A percentile compares a stretch with the other conserved stretches of the same genome.
These are phyloP conservation scores for Ferdinandea cuprea DNA, from an alignment of 2,888 invertebrate genomes.

Conservation along the genomic window DNA sequence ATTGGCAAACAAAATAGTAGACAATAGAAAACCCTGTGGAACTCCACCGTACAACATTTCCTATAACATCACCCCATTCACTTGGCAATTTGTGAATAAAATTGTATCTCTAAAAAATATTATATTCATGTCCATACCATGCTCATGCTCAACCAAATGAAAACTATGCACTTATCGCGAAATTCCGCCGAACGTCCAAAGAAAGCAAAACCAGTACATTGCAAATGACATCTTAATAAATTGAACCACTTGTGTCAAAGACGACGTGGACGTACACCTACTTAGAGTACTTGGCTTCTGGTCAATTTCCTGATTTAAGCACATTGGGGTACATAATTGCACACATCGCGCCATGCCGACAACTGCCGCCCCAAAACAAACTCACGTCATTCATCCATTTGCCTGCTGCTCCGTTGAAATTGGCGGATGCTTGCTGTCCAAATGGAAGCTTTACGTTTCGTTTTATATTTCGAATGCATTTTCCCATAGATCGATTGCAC, in stretches of 20 bases:
- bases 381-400: conserved; percentile 29
- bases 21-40: too few species aligned
- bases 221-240: conserved; percentile 63
- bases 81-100: not conserved
- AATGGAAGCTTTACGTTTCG: not conserved
- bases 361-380: conserved; percentile 6
- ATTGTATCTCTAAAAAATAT: too few species aligned
- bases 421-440: conserved; percentile 14
- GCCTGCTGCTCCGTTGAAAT: conserved; percentile 8
- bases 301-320: conserved; percentile 29
- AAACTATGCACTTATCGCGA: conserved; percentile 20
- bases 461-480: not conserved
- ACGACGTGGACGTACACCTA: too few species aligned
- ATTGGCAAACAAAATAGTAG: too few species aligned
- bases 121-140: too few species aligned
- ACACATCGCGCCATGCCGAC: conserved; percentile 7
- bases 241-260: conserved; percentile 35
- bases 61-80: too few species aligned
- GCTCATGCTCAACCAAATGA: too few species aligned
- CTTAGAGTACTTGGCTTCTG: conserved; percentile 22
- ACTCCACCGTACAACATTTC: too few species aligned
- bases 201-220: conserved; percentile 26
- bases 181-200: conserved; percentile 34
- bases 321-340: too few species aligned
- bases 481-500: conserved; percentile 4